phyloP scores from a whole-genome alignment of 2,888 invertebrate species.

The Drosophila robusta region DNA sequence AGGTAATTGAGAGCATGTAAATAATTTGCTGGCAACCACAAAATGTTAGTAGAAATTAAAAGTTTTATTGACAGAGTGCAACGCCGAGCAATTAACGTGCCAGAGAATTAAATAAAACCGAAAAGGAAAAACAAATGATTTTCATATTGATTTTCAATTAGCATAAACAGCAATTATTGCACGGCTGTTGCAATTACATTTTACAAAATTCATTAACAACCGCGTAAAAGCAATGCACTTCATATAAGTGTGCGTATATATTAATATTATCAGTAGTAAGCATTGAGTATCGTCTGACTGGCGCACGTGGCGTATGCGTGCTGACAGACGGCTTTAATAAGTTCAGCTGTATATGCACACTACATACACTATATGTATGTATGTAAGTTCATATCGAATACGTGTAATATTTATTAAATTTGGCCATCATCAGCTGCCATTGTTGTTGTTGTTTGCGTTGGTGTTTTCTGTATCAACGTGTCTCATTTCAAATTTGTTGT shows the following conservation, averaged over 20 bases:
- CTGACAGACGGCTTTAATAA: conserved; percentile 54
- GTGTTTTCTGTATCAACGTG: conserved; percentile 47
- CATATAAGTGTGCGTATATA: not conserved
- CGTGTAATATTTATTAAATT: conserved; percentile 68
- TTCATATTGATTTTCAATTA: conserved; percentile 63
- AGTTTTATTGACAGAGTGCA: conserved; percentile 5
- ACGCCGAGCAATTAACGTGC: conserved; percentile 8
- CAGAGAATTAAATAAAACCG: conserved; percentile 11
- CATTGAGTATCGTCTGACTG: conserved; percentile 22
- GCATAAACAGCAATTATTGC: conserved; percentile 57
- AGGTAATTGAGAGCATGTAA: not conserved
- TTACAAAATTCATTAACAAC: conserved; percentile 44
- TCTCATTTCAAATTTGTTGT: conserved; percentile 69
- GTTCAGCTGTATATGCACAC: conserved; percentile 1
- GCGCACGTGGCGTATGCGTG: conserved; percentile 42
- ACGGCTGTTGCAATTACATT: conserved; percentile 39
- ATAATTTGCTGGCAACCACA: conserved; percentile 6
- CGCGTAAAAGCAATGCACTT: conserved; percentile 2
- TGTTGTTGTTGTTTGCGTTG: conserved; percentile 22
- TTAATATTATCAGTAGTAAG: conserved; percentile 16
- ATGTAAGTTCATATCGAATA: conserved; percentile 23
- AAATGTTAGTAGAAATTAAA: conserved; percentile 12
- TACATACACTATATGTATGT: conserved; percentile 1
- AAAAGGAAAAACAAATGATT: conserved; percentile 11
- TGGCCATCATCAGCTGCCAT: conserved; percentile 56